Evolutionary conservation across 2,888 invertebrate genomes (phyloP).

Genomic region (Dioctria linearis): DNA sequence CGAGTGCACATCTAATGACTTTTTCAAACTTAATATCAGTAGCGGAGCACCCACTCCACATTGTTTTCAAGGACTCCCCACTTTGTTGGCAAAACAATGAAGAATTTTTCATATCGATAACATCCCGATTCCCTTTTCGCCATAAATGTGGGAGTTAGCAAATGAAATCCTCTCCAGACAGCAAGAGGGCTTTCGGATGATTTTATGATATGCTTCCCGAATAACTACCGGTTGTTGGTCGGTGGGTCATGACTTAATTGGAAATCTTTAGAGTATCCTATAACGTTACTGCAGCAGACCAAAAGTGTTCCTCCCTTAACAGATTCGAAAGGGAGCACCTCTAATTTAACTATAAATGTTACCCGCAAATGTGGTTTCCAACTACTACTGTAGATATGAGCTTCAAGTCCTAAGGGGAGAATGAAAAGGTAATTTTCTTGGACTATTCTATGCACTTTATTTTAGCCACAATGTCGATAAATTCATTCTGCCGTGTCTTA

Average conservation of each 20-base stretch:
- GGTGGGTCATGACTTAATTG: neutral
- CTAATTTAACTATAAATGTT: too few species aligned
- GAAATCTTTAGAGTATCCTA: neutral
- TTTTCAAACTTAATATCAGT: slow-evolving; percentile 50
- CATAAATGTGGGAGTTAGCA: neutral
- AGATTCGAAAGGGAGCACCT: too few species aligned
- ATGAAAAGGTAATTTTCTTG: neutral
- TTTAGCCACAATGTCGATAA: neutral
- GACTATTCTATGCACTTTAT: neutral
- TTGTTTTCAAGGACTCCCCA: slow-evolving; percentile 31
- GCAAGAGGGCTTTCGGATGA: neutral
- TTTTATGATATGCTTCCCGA: neutral
- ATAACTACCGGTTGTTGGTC: neutral
- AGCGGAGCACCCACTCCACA: slow-evolving; percentile 1
- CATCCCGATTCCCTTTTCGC: neutral
- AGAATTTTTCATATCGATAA: slow-evolving; percentile 47
- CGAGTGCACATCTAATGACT: slow-evolving; percentile 52
- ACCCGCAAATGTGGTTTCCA: too few species aligned
- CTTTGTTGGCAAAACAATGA: slow-evolving; percentile 50
- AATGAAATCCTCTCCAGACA: neutral
- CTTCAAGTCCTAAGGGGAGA: too few species aligned
- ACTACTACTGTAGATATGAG: too few species aligned
- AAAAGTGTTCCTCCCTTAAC: neutral
- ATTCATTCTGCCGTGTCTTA: neutral
- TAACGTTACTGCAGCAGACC: neutral